Base-by-base conservation (phyloP, 2,797 vertebrate genomes). In the Rhabdomys pumilio region DNA sequence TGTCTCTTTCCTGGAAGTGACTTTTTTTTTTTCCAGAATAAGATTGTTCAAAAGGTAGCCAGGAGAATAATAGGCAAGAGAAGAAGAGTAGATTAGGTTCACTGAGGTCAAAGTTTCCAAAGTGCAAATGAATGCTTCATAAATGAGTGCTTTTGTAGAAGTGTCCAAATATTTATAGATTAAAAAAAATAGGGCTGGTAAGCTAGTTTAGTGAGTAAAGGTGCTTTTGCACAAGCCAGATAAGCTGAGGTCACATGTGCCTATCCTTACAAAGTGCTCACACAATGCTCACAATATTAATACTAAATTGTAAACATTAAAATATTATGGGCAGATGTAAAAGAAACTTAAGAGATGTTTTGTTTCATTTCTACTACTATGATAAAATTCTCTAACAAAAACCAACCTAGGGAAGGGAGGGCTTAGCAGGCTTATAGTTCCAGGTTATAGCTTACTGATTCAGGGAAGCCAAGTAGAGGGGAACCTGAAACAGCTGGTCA, bases 1-100 rank as follows among this genome's bases (percentile, higher is more conserved):
- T 61, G 92, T 12, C 44, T 97, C 55, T 76, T 97, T 87, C 92
- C 94, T 86, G 38, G n/a, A 91, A 44, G 29, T 91, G 84, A 38
- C 63, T 91, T 85, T 95, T n/a, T n/a, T n/a, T n/a, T 75, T 76
- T 76, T 72, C 69, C 47, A 24, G 24, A 89, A 93, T 61, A 57
- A 31, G 50, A 4, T 15, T 15, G 65, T 82, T 89, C 50, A 55
- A 96, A 97, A 72, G 20, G 90, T 50, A 83, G 0, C 4, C 6
- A 61, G 5, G 7, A 73, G 24, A 75, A 20, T 0, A 63, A 29
- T 34, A 6, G 80, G n/a, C 76, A 19, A 79, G 47, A 22, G 79
- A 1, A 3, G 84, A n/a, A 84, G 89, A 47, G 50, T 26, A 1
- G 12, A 1, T 67, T 31, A 34, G 57, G 82, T 86, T 89, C 92